Evolutionary conservation across 2,113 vertebrate species (phyloP), one percentile per base, ranked within the genome.

Genomic region (Otolemur garnettii): DNA sequence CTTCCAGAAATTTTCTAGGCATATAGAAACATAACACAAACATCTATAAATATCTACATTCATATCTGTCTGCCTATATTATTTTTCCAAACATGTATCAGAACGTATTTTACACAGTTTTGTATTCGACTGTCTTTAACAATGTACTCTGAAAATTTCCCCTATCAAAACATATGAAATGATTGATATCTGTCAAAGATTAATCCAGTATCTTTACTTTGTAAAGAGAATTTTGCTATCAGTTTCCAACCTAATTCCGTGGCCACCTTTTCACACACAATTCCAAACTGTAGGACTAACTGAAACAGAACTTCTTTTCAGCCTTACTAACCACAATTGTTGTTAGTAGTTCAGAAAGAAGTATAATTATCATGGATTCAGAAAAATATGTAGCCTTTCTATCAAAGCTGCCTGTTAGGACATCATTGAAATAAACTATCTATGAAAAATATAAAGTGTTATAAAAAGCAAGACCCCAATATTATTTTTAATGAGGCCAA

Each of bases 381-480:
- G 13, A 13, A 93, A 97, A 95, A 96, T n/a, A 91, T 13, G 35
- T 26, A 88, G 28, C 26, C n/a, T 88, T 93, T 69, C 69, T 42
- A 15, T 80, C 66, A 89, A 89, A 91, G 17, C 64, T 42, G 74
- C n/a, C 24, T 62, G 19, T 64, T 74, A 35, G 57, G 11, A 55
- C 35, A 22, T 84, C 35, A 90, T 28, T 84, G 81, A 79, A 74
- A 69, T 87, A 71, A 88, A 96, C 35, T 53, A 10, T 33, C 26
- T 80, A 84, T 79, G 13, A 68, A 93, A 80, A 90, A 11, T 64
- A 90, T 21, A 74, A 74, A 92, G 74, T 75, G 38, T 30, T 86
- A 35, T 42, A 82, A 91, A 86, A 85, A 68, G 69, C 38, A 92
- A 85, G 14, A 45, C 50, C 11, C 15, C 93, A 71, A 55, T 77